These are phyloP conservation scores for Pedetes capensis DNA, from an alignment of 2,113 vertebrate genomes.

Conservation along the genomic window DNA sequence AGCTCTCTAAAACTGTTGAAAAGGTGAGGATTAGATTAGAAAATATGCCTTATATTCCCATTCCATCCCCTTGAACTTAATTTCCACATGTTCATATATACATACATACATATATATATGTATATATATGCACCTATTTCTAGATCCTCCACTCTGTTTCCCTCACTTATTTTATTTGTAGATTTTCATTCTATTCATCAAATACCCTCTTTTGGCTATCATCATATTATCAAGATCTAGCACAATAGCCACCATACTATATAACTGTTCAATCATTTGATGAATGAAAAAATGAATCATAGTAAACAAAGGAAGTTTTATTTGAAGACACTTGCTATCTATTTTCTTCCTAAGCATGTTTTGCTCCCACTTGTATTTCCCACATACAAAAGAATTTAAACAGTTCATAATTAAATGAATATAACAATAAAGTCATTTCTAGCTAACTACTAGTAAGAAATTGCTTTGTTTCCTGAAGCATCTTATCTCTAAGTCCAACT, in stretches of 20 bases:
- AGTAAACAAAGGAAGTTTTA: not conserved
- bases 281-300: too few relatives aligned
- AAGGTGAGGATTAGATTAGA: too few relatives aligned
- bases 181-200: too few relatives aligned
- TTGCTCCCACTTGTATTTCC: not conserved
- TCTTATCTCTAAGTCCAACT: not conserved
- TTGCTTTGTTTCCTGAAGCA: not conserved
- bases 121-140: not conserved
- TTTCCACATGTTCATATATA: not conserved
- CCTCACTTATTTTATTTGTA: not conserved
- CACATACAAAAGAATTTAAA: not conserved
- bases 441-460: not conserved
- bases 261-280: not conserved
- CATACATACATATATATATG: too few relatives aligned
- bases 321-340: not conserved
- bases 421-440: not conserved
- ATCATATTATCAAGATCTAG: not conserved
- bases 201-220: not conserved
- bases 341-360: not conserved
- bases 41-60: too few relatives aligned
- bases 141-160: not conserved
- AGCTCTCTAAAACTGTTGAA: too few relatives aligned
- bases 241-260: not conserved
- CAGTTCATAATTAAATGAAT: too few relatives aligned
- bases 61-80: not conserved